phyloP scores from a whole-genome alignment of 2,113 vertebrate genomes.

The Petaurus breviceps region DNA sequence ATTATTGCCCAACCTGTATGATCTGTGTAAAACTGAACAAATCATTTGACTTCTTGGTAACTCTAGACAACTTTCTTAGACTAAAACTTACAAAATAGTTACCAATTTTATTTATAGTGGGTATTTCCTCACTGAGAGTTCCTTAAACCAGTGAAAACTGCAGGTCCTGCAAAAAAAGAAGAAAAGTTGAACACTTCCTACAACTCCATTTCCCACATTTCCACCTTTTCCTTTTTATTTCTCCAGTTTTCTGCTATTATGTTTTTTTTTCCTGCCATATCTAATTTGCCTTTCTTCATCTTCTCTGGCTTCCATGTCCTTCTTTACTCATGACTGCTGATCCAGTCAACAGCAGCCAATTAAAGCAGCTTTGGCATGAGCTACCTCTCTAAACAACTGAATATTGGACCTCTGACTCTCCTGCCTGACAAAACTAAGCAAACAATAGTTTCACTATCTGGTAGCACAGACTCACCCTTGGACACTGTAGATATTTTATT shows the following conservation, averaged over 20 bases:
- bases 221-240: neutral
- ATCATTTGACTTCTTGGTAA: neutral
- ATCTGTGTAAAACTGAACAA: neutral
- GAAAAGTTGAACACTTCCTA: neutral
- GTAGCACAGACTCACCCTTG: neutral
- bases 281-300: neutral
- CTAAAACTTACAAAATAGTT: neutral
- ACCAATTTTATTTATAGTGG: neutral
- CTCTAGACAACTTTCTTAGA: neutral
- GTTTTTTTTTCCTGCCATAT: neutral
- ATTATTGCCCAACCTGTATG: neutral
- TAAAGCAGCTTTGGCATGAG: neutral
- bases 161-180: neutral
- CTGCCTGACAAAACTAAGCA: slow-evolving; percentile 3
- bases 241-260: neutral
- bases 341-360: neutral
- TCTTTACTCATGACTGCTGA: neutral
- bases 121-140: neutral
- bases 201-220: neutral
- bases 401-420: neutral
- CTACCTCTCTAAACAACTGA: neutral
- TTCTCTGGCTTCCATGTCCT: neutral
- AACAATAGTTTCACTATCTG: neutral
- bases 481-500: slow-evolving; percentile 25
- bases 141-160: neutral